Base-by-base conservation (phyloP, 2,797 vertebrate genomes). In the Sebastes taczanowskii region DNA sequence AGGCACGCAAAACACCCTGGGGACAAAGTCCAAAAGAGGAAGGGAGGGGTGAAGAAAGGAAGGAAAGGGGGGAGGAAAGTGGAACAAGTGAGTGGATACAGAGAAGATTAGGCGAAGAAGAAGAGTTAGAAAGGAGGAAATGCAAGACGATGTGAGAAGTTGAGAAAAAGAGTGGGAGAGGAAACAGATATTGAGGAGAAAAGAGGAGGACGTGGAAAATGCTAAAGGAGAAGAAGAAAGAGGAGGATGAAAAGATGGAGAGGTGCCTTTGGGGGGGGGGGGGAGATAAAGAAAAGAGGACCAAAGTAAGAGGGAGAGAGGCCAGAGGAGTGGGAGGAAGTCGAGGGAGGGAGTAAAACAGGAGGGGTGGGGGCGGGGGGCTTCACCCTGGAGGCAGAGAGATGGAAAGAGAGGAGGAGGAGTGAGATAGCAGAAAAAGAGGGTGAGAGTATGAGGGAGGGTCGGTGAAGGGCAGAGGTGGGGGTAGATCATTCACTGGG, bases 1-100 rank as follows among this genome's bases (percentile, higher is more conserved):
- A 94, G 91, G 93, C 91, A 92, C 5, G 82, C 84, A 69, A 69
- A 88, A 91, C 88, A 29, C 91, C 92, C 89, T 75, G 68, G 83
- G 91, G 94, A 93, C 83, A 77, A 83, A 84, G 84, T 91, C 87
- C 81, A 90, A 84, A 68, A 69, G 86, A 81, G 77, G 81, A 81
- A 74, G 84, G 88, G 80, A 72, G 74, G 85, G 60, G 74, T 34
- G 67, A 71, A 72, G 63, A 56, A 55, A 74, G 77, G 77, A 80
- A 73, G 34, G 75, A 70, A 73, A 73, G 56, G 72, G 71, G 78
- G 71, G 71, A 60, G 67, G 53, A 71, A 80, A 87, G 83, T 49
- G 65, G 69, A 84, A 69, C 23, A 74, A 78, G 80, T 86, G 55
- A 86, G 75, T 62, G 86, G 69, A 77, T 74, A 16, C 77, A 73